Evolutionary conservation across 2,888 invertebrate genomes (phyloP), one percentile per base, ranked within the genome.

Genomic region (Isotomurus palustris): DNA sequence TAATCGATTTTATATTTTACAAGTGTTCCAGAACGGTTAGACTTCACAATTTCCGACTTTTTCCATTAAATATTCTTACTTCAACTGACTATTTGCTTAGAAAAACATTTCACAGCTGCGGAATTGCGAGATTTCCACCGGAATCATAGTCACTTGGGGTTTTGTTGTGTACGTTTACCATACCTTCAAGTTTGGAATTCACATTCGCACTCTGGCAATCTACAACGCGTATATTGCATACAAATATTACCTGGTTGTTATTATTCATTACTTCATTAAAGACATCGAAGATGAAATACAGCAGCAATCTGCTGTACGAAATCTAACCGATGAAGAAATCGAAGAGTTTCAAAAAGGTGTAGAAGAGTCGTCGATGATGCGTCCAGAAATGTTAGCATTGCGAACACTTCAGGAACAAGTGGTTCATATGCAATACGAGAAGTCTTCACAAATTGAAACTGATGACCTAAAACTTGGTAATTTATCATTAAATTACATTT

Each of bases 311-410:
- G 49, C 44, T 12, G 40, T 50, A 3, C 45, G 62, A 36, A n/a
- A 25, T 5, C 28, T 62, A 24, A 62, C 58, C 1, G 53, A 62
- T 22, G 44, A 27, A 36, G 62, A 62, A 40, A 29, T 62, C 19
- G 22, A 25, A 28, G 62, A 62, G 40, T 62, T 62, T 47, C 56
- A 62, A 35, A 48, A 62, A n/a, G 62, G 62, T 1, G 2, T 50
- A n/a, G 38, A n/a, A 2, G 4, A 25, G 0, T 12, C 21, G 12
- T 21, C 29, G 14, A 10, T 19, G 2, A 12, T 44, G 17, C 25
- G 44, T 19, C 24, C 36, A 2, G 41, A 24, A 14, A 43, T 43
- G 22, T 21, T n/a, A n/a, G n/a, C n/a, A n/a, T n/a, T n/a, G n/a
- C n/a, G n/a, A n/a, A 40, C 22, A 19, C 36, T 60, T 22, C 29